Conservation (phyloP, 1,140 invertebrate species). For the Drosophila pandora region DNA sequence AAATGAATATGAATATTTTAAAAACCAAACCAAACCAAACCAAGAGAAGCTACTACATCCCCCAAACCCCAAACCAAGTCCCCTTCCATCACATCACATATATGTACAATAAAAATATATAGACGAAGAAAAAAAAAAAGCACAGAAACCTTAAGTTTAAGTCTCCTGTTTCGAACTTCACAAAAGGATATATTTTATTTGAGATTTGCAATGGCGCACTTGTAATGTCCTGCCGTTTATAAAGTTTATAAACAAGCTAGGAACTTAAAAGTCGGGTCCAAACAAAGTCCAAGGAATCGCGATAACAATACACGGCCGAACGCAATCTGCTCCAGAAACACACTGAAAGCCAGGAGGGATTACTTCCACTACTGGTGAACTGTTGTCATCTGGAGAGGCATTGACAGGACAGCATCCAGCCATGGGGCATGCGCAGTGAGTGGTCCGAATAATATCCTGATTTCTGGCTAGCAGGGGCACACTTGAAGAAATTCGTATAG, state of each 20-base stretch:
- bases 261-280: neutral
- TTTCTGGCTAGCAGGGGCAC: slow-evolving; percentile 1
- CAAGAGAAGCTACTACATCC: slow-evolving; percentile 15
- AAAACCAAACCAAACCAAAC: slow-evolving; percentile 42
- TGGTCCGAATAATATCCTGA: neutral
- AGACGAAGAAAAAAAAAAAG: neutral
- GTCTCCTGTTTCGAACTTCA: neutral
- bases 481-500: neutral
- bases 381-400: slow-evolving; percentile 51
- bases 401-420: slow-evolving; percentile 41
- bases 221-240: neutral
- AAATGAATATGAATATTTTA: slow-evolving; percentile 50
- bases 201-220: neutral
- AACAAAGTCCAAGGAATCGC: neutral
- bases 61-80: neutral
- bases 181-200: neutral
- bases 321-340: slow-evolving; percentile 64
- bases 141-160: neutral
- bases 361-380: slow-evolving; percentile 24
- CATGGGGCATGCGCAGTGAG: slow-evolving; percentile 28
- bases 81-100: neutral
- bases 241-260: slow-evolving; percentile 2
- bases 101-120: neutral
- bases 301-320: slow-evolving; percentile 33
- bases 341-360: slow-evolving; percentile 53